Evolutionary conservation across 2,797 vertebrate species (phyloP).

Genomic region (Rhabdophis nuchalis): DNA sequence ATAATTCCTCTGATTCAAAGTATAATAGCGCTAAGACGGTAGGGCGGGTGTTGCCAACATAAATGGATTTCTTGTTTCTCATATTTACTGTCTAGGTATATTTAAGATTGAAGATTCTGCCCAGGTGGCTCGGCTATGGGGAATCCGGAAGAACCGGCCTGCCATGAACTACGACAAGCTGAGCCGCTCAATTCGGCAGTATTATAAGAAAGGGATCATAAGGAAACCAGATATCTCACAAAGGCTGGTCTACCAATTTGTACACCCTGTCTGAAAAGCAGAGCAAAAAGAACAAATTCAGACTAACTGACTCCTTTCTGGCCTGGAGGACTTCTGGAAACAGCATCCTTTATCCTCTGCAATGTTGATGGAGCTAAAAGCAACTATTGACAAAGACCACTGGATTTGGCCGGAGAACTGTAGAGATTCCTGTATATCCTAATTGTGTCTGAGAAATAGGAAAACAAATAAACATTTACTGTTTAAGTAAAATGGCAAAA

Average conservation of each 20-base stretch:
- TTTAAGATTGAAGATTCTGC: conserved; percentile 98
- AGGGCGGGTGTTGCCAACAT: background rate
- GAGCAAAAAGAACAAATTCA: background rate
- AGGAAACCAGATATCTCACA: conserved; percentile 96
- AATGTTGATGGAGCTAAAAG: background rate
- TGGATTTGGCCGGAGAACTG: background rate
- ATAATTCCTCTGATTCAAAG: background rate
- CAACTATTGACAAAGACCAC: background rate
- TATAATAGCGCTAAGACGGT: background rate
- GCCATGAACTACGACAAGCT: conserved; percentile 99
- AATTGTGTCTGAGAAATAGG: background rate
- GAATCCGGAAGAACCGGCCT: conserved; percentile 93
- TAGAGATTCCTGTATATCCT: background rate
- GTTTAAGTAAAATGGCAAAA: background rate
- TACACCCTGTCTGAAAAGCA: conserved; percentile 81
- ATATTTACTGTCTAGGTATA: conserved; percentile 76
- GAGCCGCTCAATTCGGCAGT: conserved; percentile 98
- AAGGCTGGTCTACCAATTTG: conserved; percentile 97
- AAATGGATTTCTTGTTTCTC: background rate
- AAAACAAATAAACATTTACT: background rate
- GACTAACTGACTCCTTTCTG: background rate
- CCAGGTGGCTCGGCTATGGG: conserved; percentile 95
- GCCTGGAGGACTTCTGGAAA: background rate
- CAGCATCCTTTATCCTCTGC: background rate
- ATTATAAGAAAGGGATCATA: conserved; percentile 99